Percentiles rank a stretch among this genome's conserved stretches.
Evolutionary conservation across 2,113 vertebrate species (phyloP).

Genomic region (Vicugna pacos): DNA sequence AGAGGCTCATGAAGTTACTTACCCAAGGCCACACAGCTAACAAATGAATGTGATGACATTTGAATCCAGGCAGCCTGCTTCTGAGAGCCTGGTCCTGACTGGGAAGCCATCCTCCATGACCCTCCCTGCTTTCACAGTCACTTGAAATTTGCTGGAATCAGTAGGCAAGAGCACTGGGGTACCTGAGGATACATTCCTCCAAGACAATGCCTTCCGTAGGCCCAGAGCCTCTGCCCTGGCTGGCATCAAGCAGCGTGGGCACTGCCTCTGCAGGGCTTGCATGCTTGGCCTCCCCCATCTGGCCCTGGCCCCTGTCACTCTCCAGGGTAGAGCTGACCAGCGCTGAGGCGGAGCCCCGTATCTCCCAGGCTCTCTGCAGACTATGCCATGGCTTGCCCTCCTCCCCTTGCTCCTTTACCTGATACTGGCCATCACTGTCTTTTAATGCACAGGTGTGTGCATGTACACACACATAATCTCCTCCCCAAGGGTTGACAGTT

Average conservation of each 20-base stretch:
- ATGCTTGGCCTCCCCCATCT: not conserved
- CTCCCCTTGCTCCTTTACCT: not conserved
- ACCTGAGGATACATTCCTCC: not conserved
- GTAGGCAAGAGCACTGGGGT: not conserved
- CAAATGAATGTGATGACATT: not conserved
- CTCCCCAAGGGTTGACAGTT: not conserved
- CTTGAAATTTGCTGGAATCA: not conserved
- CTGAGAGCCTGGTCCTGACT: not conserved
- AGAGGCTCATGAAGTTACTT: not conserved
- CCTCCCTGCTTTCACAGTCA: not conserved
- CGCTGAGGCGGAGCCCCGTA: accelerated
- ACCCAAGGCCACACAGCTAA: not conserved
- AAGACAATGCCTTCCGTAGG: not conserved
- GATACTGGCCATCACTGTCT: accelerated
- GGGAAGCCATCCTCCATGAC: not conserved
- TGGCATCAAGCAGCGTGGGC: not conserved
- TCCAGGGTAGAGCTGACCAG: not conserved
- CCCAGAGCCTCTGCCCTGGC: not conserved
- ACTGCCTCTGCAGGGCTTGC: not conserved
- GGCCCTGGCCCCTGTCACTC: not conserved
- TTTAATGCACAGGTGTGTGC: not conserved
- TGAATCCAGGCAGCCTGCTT: not conserved
- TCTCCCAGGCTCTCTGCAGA: not conserved
- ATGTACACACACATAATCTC: not conserved
- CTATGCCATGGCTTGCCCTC: accelerated